phyloP scores from a whole-genome alignment of 2,888 invertebrate genomes.

The Acrocyrtus sp. region DNA sequence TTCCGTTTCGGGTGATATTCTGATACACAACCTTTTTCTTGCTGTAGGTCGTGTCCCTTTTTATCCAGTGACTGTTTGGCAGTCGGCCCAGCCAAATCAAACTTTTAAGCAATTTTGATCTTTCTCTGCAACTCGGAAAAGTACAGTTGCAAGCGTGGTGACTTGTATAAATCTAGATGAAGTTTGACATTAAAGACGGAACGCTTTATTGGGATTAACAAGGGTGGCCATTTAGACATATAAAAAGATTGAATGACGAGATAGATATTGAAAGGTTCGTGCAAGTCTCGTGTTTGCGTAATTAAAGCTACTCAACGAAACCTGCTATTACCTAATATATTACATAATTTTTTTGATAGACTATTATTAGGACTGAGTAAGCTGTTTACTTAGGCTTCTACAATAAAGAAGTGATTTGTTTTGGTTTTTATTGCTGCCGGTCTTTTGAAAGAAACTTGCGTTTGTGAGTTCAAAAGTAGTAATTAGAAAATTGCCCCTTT shows the following conservation, averaged over 20 bases:
- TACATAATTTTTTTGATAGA: too few relatives aligned
- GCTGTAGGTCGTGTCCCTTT: constrained; percentile 58
- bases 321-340: too few relatives aligned
- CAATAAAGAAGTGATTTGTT: neutral
- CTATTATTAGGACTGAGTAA: too few relatives aligned
- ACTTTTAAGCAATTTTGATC: constrained; percentile 3
- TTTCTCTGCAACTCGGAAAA: too few relatives aligned
- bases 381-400: neutral
- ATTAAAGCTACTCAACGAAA: too few relatives aligned
- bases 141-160: too few relatives aligned
- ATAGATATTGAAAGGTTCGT: too few relatives aligned
- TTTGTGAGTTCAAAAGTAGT: neutral
- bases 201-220: neutral
- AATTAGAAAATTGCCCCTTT: neutral
- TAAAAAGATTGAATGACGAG: too few relatives aligned
- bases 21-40: constrained; percentile 37
- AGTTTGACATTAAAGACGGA: neutral
- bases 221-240: too few relatives aligned
- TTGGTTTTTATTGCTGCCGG: neutral
- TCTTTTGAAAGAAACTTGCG: neutral
- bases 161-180: too few relatives aligned
- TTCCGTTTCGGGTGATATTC: constrained; percentile 42
- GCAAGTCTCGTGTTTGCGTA: too few relatives aligned
- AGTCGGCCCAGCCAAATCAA: constrained; percentile 47
- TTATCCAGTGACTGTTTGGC: constrained; percentile 54